Base-by-base conservation (phyloP, 1,140 invertebrate genomes). In the Mizuhopecten yessoensis region DNA sequence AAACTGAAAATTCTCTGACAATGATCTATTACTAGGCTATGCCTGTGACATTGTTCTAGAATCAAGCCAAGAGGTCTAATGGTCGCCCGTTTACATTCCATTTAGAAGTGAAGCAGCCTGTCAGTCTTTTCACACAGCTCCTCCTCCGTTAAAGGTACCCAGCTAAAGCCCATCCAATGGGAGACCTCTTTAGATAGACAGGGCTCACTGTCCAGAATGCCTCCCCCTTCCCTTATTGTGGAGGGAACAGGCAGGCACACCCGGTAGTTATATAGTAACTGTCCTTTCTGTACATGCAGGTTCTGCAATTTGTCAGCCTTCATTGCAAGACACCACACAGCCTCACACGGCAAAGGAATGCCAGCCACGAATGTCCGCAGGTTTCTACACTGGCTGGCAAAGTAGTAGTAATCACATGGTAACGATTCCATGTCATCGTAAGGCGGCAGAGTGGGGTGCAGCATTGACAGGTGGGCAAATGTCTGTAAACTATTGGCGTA, bases 341-440 rank as follows among this genome's bases (percentile, higher is more conserved):
- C 89, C 87, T 90, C 89, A 34, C 86, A 90, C 9, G 89, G 89
- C 34, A 90, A 87, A 45, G 89, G 89, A 33, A 90, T 87, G 87
- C 89, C 49, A 34, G 36, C 87, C 33, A 90, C 34, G 23, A 90
- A 90, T 49, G 89, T 90, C 34, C 34, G n/a, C 9, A 90, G 39
- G 15, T 87, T 90, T 23, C 86, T 45, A 87, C 89, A 90, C 20
- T 90, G 89, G 33, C 89, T 90, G 5, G 89, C 89, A 49, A 90
- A 90, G 89, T 90, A 90, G 34, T 90, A 90, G 33, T 90, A 90
- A 34, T 90, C 89, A 87, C 89, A 90, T 23, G 89, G 89, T 39
- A 90, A 87, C 17, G 86, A 87, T 29, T 90, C 89, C 89, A 90
- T 90, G n/a, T 90, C 89, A 49, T 90, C 89, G 29, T 90, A 90